These are phyloP conservation scores for Elephas maximus DNA, from an alignment of 2,113 vertebrate genomes.

Conservation along the genomic window DNA sequence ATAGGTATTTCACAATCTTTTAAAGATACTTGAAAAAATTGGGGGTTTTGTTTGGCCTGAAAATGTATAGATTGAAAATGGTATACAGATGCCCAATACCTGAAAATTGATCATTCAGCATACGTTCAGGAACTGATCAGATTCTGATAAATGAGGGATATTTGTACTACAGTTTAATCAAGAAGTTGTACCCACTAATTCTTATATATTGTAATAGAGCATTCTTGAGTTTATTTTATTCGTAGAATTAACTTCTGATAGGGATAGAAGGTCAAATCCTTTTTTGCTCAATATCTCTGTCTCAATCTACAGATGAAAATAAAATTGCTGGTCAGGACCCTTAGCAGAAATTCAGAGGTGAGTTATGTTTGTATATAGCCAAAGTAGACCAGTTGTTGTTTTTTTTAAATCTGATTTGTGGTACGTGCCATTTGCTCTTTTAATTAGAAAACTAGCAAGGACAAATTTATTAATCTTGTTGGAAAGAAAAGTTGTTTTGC, in stretches of 20 bases:
- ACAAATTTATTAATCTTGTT: slow-evolving; percentile 58
- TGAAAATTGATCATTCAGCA: background rate
- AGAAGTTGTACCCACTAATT: background rate
- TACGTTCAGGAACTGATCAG: background rate
- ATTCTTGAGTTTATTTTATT: slow-evolving; percentile 7
- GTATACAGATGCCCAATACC: background rate
- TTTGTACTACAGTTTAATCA: background rate
- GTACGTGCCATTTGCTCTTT: slow-evolving; percentile 43
- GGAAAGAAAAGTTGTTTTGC: background rate
- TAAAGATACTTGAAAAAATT: background rate
- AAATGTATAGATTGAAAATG: background rate
- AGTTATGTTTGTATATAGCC: background rate
- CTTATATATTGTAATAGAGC: background rate
- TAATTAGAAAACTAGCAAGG: slow-evolving; percentile 62
- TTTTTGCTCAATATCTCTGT: background rate
- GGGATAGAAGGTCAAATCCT: background rate
- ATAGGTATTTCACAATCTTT: background rate
- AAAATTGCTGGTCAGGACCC: background rate
- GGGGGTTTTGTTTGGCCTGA: background rate
- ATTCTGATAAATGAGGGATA: background rate
- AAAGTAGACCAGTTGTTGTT: background rate
- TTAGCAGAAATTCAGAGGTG: slow-evolving; percentile 5
- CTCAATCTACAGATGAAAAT: slow-evolving; percentile 8
- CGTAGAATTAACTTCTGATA: slow-evolving; percentile 2
- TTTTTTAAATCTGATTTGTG: slow-evolving; percentile 25